Base-by-base conservation (phyloP, 2,888 invertebrate genomes). In the Hanleya hanleyi region DNA sequence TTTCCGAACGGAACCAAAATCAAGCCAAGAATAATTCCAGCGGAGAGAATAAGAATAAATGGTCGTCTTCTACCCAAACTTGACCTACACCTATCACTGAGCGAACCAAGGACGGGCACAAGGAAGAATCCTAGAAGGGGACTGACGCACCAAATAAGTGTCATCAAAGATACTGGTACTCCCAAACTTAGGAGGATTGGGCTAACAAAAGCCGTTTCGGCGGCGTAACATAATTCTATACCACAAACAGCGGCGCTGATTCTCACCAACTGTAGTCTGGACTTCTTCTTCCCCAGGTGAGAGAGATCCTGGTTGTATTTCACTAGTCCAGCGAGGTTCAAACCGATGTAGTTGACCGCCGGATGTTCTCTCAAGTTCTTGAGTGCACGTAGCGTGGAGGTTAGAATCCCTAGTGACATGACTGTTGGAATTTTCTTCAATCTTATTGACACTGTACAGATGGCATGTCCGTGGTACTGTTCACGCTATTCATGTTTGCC, bases 171-270 rank as follows among this genome's bases (percentile, higher is more conserved):
- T 89, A 97, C 97, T 72, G 96, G 95, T 0, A 98, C 96, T 5
- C 98, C 91, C 79, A 98, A 96, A 92, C 97, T 96, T 3, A 98
- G 93, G 18, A 98, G 92, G 0, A 97, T 97, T 1, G 98, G 98
- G 0, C 97, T 97, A 0, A 98, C 98, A 91, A 98, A 98, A 0
- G 98, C 98, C 0, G 98, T 98, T 91, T 98, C 98, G 0, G 97
- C 98, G 0, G 98, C 97, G 88, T 98, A 98, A 0, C 98, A 97
- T 91, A 98, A 97, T 90, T 98, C 98, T 73, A 98, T 97, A 1
- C 98, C 98, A 95, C 97, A 97, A 0, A 98, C 97, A 0, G 97
- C 97, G 0, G 97, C 95, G 29, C 97, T 97, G 79, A 98, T 94
- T 12, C 96, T 93, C 80, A 97, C 93, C 81, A 98, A 91, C 77